phyloP scores from a whole-genome alignment of 2,797 vertebrate genomes.

The Alfaro cultratus region DNA sequence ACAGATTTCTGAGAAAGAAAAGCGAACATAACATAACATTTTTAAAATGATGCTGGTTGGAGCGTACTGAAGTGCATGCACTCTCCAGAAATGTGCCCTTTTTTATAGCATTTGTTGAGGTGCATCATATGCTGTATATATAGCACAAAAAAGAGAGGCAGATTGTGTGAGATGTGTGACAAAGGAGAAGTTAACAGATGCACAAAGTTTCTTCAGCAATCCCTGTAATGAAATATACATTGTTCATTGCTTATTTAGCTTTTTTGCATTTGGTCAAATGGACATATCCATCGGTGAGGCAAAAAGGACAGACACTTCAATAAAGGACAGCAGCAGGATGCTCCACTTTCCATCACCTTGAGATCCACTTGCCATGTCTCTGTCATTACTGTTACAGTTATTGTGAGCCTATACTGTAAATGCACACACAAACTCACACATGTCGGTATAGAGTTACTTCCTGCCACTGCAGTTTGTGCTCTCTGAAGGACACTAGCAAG shows the following conservation, averaged over 20 bases:
- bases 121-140: not conserved
- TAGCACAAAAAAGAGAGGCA: not conserved
- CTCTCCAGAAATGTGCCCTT: not conserved
- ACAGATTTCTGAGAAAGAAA: not conserved
- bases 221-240: not conserved
- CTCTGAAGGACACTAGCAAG: constrained; percentile 71
- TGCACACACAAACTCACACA: constrained; percentile 24
- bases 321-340: constrained; percentile 42
- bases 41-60: not conserved
- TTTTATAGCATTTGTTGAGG: not conserved
- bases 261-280: not conserved
- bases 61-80: not conserved
- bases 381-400: constrained; percentile 56
- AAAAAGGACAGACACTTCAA: constrained; percentile 27
- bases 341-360: constrained; percentile 51
- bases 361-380: constrained; percentile 49
- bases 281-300: constrained; percentile 15
- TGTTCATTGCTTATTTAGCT: not conserved
- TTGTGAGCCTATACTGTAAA: constrained; percentile 38
- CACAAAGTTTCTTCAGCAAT: not conserved
- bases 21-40: not conserved
- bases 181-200: not conserved
- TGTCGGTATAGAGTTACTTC: constrained; percentile 72
- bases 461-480: constrained; percentile 69
- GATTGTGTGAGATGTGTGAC: not conserved